Evolutionary conservation across 2,888 invertebrate genomes (phyloP).

Genomic region (Tachina grossa): DNA sequence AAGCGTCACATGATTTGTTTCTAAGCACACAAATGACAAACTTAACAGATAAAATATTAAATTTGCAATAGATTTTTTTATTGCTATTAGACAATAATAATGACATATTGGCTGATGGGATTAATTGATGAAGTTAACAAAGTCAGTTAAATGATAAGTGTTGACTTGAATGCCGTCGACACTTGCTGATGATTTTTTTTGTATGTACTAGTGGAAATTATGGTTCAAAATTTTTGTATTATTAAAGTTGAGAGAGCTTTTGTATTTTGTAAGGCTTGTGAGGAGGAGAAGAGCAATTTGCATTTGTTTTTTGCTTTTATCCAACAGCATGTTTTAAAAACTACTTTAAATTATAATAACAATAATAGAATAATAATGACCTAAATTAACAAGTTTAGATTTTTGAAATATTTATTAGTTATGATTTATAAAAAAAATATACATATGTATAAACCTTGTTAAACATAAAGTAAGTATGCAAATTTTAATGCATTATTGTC

Average conservation of each 20-base stretch:
- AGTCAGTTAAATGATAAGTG: constrained; percentile 31
- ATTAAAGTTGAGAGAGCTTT: constrained; percentile 15
- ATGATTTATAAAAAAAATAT: background rate
- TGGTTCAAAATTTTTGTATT: constrained; percentile 12
- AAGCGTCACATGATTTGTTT: background rate
- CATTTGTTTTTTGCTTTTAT: constrained; percentile 21
- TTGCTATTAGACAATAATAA: background rate
- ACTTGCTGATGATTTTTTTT: constrained; percentile 49
- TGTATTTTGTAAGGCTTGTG: constrained; percentile 28
- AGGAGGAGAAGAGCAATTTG: constrained; percentile 11
- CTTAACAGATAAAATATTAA: background rate
- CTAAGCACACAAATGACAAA: background rate
- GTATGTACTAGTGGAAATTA: background rate
- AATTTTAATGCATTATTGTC: constrained; percentile 12
- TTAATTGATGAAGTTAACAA: constrained; percentile 28
- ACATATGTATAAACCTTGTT: constrained; percentile 2
- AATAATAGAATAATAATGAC: constrained; percentile 58
- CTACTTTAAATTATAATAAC: constrained; percentile 19
- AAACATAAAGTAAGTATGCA: constrained; percentile 27
- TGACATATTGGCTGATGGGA: constrained; percentile 10
- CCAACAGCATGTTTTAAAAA: constrained; percentile 16
- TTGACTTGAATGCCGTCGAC: constrained; percentile 25
- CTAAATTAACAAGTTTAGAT: constrained; percentile 67
- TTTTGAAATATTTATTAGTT: constrained; percentile 52
- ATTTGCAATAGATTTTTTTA: background rate